Base-by-base conservation (phyloP, 2,113 vertebrate species). In the Scalopus aquaticus region DNA sequence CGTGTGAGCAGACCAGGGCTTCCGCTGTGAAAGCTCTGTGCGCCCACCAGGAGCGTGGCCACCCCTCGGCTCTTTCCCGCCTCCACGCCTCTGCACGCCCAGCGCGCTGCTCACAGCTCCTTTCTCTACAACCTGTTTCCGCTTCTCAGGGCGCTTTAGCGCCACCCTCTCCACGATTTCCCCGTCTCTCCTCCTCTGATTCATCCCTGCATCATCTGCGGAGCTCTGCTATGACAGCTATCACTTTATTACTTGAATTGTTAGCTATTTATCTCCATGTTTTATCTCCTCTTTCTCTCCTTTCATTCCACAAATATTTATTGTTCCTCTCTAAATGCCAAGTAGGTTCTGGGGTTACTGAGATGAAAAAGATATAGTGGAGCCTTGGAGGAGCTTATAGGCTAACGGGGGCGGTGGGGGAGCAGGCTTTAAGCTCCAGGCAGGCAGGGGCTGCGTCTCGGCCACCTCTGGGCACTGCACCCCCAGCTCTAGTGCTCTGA, bases 221-320 rank as follows among this genome's bases (percentile, higher is more conserved):
- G 49, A 22, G 54, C 37, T 17, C 30, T 20, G 81, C 85, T 20
- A 0, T 10, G 60, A 84, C 28, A 37, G 84, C 78, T 30, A 37
- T 56, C 80, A 20, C 88, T 76, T 77, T 78, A 85, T 88, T 90
- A 70, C 54, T 49, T 19, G 81, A 77, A 93, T 22, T 15, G 91
- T 85, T 64, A n/a, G 69, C 93, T 79, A 8, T 93, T 82, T 89
- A 86, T 96, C 96, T 92, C 80, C 7, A 3, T 65, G 93, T 85
- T 94, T 92, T 76, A 76, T 81, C 94, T 70, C 69, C 26, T 28
- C 46, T 20, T 44, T 64, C 78, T 49, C 54, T 72, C 56, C 44
- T 62, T 73, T 65, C 87, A 54, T 73, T 56, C 83, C 62, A 72
- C 92, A 94, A 84, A 91, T 91, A 96, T 94, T 94, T 95, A 91